Conservation (phyloP, 2,888 invertebrate genomes). For the Asteroscopus sphinx region DNA sequence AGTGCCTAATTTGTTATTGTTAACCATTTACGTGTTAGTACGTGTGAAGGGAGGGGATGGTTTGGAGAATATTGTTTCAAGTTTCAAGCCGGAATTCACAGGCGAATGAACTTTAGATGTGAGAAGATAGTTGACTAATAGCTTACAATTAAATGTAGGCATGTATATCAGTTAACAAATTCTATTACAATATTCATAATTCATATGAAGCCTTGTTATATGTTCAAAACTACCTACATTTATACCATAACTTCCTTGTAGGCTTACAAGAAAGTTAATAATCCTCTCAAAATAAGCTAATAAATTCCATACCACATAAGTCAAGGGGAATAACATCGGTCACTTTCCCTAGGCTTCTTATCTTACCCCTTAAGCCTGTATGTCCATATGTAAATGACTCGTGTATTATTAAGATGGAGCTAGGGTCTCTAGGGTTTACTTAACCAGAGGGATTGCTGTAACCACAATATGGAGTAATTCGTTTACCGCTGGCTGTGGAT, state of each 20-base stretch:
- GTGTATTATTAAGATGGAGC: constrained; percentile 31
- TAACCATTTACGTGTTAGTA: constrained; percentile 41
- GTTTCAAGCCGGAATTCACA: no score
- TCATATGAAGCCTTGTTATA: no score
- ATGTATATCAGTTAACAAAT: no score
- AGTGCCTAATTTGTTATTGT: constrained; percentile 52
- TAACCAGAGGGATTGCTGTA: no score
- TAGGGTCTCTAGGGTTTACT: constrained; percentile 2
- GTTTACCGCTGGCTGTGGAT: constrained; percentile 1
- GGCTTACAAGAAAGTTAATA: not conserved
- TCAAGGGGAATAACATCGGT: constrained; percentile 22
- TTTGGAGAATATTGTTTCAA: not conserved
- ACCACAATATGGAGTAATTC: constrained; percentile 1
- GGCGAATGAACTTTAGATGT: no score
- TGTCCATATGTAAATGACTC: constrained; percentile 29
- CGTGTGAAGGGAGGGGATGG: not conserved
- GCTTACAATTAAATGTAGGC: no score
- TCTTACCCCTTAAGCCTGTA: constrained; percentile 7
- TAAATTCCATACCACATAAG: not conserved
- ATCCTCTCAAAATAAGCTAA: not conserved
- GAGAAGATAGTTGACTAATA: no score
- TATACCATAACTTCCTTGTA: no score
- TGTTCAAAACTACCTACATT: no score
- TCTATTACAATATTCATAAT: no score
- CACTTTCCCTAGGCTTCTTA: constrained; percentile 19